A percentile compares a stretch with the other conserved stretches of the same genome.
Conservation (phyloP, 1,140 invertebrate genomes). For the Drosophila kurseongensis region DNA sequence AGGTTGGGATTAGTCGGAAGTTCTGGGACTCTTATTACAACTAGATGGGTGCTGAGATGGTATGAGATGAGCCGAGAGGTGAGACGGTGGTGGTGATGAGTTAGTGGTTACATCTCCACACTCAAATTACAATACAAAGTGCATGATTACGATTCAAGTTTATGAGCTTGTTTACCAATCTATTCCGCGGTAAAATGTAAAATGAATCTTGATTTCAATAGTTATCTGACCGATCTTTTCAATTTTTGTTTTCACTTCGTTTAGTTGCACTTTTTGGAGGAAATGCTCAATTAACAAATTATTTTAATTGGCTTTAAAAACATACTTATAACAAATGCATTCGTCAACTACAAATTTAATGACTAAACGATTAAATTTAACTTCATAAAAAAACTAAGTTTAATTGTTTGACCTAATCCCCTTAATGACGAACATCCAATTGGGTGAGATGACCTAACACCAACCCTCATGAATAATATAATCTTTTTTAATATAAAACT, state of each 20-base stretch:
- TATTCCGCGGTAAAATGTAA: too few relatives aligned
- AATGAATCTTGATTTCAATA: too few relatives aligned
- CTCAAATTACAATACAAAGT: background rate
- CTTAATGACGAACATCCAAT: background rate
- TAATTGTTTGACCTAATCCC: background rate
- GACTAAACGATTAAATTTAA: too few relatives aligned
- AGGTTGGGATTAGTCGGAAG: slow-evolving; percentile 40
- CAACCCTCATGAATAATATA: background rate
- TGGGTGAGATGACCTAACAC: background rate
- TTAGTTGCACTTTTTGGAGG: too few relatives aligned
- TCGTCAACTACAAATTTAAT: too few relatives aligned
- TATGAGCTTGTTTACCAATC: background rate
- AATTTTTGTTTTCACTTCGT: too few relatives aligned
- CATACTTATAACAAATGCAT: too few relatives aligned
- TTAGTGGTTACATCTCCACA: slow-evolving; percentile 4
- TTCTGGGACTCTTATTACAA: background rate
- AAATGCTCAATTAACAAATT: too few relatives aligned
- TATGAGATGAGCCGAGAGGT: background rate
- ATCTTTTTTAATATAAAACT: background rate
- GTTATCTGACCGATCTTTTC: too few relatives aligned
- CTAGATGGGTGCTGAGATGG: background rate
- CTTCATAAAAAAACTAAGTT: too few relatives aligned
- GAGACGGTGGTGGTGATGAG: slow-evolving; percentile 8
- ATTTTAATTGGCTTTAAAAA: too few relatives aligned
- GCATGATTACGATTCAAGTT: background rate